Conservation (phyloP, 2,113 vertebrate species). For the Catharus minimus region DNA sequence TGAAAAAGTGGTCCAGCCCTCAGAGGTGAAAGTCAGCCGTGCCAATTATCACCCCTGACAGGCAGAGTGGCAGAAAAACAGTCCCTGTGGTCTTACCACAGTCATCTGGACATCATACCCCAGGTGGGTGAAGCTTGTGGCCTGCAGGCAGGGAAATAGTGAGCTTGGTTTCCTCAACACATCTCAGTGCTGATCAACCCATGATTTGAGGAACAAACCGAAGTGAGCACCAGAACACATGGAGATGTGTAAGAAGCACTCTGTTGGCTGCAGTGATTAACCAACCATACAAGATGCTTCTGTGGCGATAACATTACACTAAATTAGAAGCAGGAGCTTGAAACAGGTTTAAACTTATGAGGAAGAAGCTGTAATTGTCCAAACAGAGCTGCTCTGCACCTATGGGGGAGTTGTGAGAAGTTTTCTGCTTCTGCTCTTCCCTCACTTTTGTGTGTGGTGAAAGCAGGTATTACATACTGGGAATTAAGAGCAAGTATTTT, state of each 20-base stretch:
- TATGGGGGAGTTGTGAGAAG: neutral
- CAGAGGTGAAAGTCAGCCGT: neutral
- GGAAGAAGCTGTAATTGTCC: neutral
- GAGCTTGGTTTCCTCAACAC: neutral
- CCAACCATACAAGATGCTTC: neutral
- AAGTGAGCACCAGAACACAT: rapidly evolving
- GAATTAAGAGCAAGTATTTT: neutral
- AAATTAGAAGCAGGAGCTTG: neutral
- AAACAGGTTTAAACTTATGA: neutral
- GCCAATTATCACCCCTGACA: neutral
- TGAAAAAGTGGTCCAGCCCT: neutral
- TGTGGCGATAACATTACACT: neutral
- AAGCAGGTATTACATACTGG: neutral
- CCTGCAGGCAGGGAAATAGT: rapidly evolving
- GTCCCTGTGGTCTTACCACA: neutral
- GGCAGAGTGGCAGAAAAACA: neutral
- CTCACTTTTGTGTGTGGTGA: neutral
- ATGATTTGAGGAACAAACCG: rapidly evolving
- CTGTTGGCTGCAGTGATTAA: neutral
- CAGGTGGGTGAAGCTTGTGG: rapidly evolving
- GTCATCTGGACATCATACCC: neutral
- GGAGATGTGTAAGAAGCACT: neutral
- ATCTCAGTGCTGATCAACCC: neutral
- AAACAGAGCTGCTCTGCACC: neutral
- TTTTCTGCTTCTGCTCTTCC: neutral